Evolutionary conservation across 2,113 vertebrate genomes (phyloP), one percentile per base, ranked within the genome.

Genomic region (Reinhardtius hippoglossoides): DNA sequence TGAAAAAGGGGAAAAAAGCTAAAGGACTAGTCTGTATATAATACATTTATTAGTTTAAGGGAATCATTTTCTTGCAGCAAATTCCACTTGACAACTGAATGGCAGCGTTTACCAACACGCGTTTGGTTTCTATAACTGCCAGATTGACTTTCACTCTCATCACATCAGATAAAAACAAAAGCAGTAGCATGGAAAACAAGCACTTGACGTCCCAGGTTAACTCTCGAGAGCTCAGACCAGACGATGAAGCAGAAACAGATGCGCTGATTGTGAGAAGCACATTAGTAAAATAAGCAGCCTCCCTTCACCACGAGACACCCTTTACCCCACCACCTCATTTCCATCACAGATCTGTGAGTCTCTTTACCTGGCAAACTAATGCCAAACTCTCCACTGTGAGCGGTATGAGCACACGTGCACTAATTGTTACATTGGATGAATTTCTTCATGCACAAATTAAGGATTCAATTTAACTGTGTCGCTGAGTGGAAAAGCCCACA

Each of bases 351-450:
- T 18, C 46, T 60, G 67, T 60, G 52, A 27, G 55, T 66, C 44
- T 58, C 63, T 71, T 23, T 52, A 61, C 37, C 27, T 48, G 15
- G 27, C 52, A 57, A 44, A 76, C 68, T 71, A 69, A 68, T n/a
- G 46, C 65, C 44, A 52, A 68, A 72, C 40, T 67, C 71, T 82
- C 78, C 66, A 60, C 69, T 23, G 26, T 68, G 7, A 54, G 62
- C 65, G 54, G 58, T 73, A 69, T n/a, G 27, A 65, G 71, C 62
- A 61, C 14, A 40, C n/a, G 81, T 86, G 84, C 75, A 77, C 37
- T 44, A 16, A 73, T 46, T 71, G 46, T 44, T 42, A 70, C 3
- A 40, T 64, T 58, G 74, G 63, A 56, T 76, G 18, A 68, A 2
- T 58, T 61, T 80, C 24, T 44, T 65, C 44, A 61, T 79, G 76